Base-by-base conservation (phyloP, 2,113 vertebrate genomes). In the Syrmaticus mikado region DNA sequence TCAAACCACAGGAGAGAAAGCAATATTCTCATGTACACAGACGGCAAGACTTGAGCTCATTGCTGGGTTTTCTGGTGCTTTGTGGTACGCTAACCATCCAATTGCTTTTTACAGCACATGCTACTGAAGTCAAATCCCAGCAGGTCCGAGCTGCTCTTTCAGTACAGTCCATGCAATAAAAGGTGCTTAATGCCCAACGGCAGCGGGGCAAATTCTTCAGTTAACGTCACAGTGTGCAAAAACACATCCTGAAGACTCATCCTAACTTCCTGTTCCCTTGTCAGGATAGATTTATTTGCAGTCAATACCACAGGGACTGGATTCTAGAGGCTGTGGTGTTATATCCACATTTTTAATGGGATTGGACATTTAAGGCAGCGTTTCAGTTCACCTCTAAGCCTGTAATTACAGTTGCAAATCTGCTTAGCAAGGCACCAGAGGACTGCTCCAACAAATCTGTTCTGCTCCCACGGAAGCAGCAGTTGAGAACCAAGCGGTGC, bases 351-450 rank as follows among this genome's bases (percentile, higher is more conserved):
- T 87, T 92, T 66, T 76, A 87, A 93, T 24, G 58, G 24, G 50
- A 81, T 90, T 72, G 93, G 81, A 85, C 60, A 89, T 66, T 89
- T 89, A 77, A 87, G 65, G 87, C 75, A 96, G 77, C 72, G 64
- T 82, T 91, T 92, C 76, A 77, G 72, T 79, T 95, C 70, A 78
- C 48, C 61, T 92, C 74, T 71, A 78, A 90, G 71, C 41, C 24
- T 91, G 36, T 71, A 85, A 82, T 89, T 79, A 85, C 84, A 79
- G 67, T 91, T 71, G 60, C 45, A 93, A 87, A 87, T 87, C 86
- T 91, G 71, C 79, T 93, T 48, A 92, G 92, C 71, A 46, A 89
- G 81, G 53, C 48, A 75, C 45, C 24, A n/a, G 25, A 40, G 81
- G 71, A 62, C 38, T 50, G 50, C 60, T 92, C 2, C 0, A 87